Base-by-base conservation (phyloP, 1,140 invertebrate species). In the Lepidostoma basale region DNA sequence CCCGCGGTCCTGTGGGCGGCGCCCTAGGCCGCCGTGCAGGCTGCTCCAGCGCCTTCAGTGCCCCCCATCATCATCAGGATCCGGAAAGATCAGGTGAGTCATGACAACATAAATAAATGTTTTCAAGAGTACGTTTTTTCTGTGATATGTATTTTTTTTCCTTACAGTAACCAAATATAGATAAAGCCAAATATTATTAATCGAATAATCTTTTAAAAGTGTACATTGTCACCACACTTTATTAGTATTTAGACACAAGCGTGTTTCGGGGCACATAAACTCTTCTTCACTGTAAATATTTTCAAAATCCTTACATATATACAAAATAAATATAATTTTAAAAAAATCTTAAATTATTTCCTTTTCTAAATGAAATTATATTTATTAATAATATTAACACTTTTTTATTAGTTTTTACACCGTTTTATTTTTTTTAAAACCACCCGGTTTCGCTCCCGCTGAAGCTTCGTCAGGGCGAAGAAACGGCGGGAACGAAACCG, bases 11-110 rank as follows among this genome's bases (percentile, higher is more conserved):
- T 33, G 52, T 83, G 65, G 78, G 79, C 45, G 78, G 81, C 54
- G 77, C 79, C 1, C 74, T 83, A 1, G 70, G 76, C 3, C 79
- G 83, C n/a, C 79, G 83, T 2, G 78, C 84, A 23, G 82, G 84
- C 12, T 84, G 84, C 66, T 80, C 83, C 69, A 85, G 85, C 72
- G 85, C 85, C 22, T 86, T 86, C 76, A 84, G 84, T 4, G 83
- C 85, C 23, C 79, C 81, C 14, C 75, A 59, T 69, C 76, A 66
- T 62, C 72, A 66, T 28, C 22, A 58, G 9, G 67, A 54, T 33
- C 14, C 33, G 12, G 69, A 73, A 40, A 45, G 71, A 42, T 36
- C 70, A 59, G 54, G 54, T 59, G 20, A 23, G 54, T 1, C 6
- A 16, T 16, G 2, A 3, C 9, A 3, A 1, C 42, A 18, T 5